Evolutionary conservation across 2,113 vertebrate genomes (phyloP).

Genomic region (Crotalus horridus): DNA sequence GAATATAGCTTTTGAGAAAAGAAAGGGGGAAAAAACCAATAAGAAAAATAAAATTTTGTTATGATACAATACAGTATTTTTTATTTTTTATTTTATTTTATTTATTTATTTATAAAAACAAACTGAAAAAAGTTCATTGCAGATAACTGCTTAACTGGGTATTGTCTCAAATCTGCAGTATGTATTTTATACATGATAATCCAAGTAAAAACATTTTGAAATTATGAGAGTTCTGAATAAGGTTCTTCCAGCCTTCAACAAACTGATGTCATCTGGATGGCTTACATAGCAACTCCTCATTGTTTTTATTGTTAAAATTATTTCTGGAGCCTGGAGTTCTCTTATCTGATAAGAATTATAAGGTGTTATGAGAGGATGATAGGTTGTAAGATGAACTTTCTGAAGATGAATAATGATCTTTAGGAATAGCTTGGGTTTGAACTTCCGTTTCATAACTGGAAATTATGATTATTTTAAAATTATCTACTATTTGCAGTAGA

Average conservation of each 20-base stretch:
- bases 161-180: background rate
- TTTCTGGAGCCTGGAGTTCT: background rate
- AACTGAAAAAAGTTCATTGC: constrained; percentile 14
- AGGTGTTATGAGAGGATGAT: background rate
- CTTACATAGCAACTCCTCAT: background rate
- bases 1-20: background rate
- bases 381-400: background rate
- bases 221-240: constrained; percentile 6
- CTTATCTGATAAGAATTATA: background rate
- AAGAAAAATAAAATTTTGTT: background rate
- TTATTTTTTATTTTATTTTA: background rate
- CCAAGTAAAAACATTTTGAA: constrained; percentile 3
- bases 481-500: background rate
- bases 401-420: background rate
- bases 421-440: background rate
- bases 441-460: background rate
- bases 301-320: background rate
- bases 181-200: constrained; percentile 2
- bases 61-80: background rate
- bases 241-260: background rate
- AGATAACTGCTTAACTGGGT: background rate
- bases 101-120: background rate
- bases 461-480: background rate
- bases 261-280: background rate
- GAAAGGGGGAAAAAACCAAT: background rate